Conservation (phyloP, 1,140 invertebrate genomes). For the Calephelis nemesis region DNA sequence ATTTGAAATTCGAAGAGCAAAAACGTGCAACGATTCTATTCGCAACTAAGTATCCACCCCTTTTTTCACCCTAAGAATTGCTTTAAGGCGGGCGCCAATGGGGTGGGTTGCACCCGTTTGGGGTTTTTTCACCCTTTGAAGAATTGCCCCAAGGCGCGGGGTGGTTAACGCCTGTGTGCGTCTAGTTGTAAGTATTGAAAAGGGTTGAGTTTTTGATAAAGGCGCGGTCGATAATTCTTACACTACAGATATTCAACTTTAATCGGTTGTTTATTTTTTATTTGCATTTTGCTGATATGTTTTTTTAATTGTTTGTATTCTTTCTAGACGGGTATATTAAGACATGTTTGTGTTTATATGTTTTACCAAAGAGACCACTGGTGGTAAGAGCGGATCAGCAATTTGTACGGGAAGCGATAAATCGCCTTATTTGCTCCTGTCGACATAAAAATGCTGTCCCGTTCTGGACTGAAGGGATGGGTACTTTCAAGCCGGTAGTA, state of each 20-base stretch:
- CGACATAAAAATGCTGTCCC: no score
- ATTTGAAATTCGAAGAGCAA: conserved; percentile 43
- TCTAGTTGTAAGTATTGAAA: conserved; percentile 64
- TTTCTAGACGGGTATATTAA: no score
- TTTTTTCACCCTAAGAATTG: conserved; percentile 75
- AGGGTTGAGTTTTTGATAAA: conserved; percentile 61
- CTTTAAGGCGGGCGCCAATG: conserved; percentile 61
- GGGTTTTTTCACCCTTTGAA: conserved; percentile 77
- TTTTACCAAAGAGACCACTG: no score
- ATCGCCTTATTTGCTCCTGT: no score
- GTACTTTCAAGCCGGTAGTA: no score
- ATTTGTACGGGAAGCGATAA: no score
- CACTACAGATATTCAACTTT: background rate
- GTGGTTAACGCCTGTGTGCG: conserved; percentile 51
- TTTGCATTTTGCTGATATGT: background rate
- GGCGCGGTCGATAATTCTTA: conserved; percentile 15
- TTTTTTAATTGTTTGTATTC: no score
- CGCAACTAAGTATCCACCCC: conserved; percentile 74
- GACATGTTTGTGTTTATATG: no score
- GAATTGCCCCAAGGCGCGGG: conserved; percentile 73
- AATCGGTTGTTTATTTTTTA: background rate
- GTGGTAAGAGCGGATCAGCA: no score
- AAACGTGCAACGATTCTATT: conserved; percentile 51
- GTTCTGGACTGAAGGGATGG: no score
- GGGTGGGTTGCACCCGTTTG: conserved; percentile 39